Conservation (phyloP, 2,113 vertebrate species). For the Tangachromis dhanisi region DNA sequence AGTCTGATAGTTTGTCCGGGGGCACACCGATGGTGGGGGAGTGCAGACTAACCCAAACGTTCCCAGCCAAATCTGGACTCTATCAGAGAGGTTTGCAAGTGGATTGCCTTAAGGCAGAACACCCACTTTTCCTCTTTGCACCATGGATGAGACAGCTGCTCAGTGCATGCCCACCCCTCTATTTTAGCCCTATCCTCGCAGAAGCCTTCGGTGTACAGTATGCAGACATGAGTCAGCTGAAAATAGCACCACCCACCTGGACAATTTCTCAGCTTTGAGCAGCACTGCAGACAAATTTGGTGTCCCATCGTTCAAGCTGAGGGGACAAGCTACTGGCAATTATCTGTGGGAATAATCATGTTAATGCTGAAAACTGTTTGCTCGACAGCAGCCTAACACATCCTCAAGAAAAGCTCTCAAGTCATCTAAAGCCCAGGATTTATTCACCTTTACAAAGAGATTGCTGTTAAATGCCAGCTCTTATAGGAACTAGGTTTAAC, state of each 20-base stretch:
- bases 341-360: background rate
- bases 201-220: background rate
- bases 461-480: background rate
- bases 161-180: background rate
- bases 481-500: background rate
- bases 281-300: background rate
- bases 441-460: background rate
- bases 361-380: background rate
- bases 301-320: background rate
- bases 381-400: background rate
- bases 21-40: background rate
- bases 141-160: constrained; percentile 4
- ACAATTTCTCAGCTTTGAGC: background rate
- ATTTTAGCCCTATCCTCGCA: background rate
- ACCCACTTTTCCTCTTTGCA: background rate
- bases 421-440: background rate
- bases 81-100: background rate
- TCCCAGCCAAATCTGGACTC: constrained; percentile 2
- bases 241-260: constrained; percentile 6
- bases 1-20: background rate
- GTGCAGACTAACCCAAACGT: background rate
- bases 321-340: background rate
- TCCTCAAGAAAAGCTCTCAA: background rate
- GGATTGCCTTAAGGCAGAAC: constrained; percentile 9
- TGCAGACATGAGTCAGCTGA: constrained; percentile 16